phyloP scores from a whole-genome alignment of 2,797 vertebrate species.

The Limosa lapponica region DNA sequence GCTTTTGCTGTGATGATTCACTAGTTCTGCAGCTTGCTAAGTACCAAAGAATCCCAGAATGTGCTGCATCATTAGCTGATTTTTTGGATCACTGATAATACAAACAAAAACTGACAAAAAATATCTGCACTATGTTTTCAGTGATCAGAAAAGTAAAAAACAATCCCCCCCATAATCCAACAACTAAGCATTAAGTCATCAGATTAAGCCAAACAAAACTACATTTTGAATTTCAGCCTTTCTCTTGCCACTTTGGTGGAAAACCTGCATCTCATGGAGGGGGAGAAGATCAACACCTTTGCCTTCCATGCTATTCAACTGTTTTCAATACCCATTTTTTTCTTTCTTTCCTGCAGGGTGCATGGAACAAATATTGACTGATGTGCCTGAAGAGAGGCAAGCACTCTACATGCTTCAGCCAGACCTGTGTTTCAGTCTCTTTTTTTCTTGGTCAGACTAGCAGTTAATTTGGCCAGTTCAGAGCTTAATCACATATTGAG shows the following conservation, averaged over 20 bases:
- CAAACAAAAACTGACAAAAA: background rate
- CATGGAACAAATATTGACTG: background rate
- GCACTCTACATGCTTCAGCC: background rate
- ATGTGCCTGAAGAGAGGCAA: background rate
- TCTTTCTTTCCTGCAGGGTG: background rate
- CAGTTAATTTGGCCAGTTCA: background rate
- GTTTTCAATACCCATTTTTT: background rate
- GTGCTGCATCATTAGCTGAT: background rate
- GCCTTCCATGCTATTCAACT: background rate
- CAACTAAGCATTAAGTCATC: background rate
- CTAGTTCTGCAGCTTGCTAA: background rate
- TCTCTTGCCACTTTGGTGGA: background rate
- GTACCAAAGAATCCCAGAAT: background rate
- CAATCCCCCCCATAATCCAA: accelerated
- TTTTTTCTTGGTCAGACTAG: background rate
- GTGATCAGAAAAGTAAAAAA: background rate
- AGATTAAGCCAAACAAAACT: background rate
- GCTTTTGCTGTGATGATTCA: background rate
- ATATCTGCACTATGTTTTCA: background rate
- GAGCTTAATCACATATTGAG: background rate
- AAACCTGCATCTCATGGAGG: background rate
- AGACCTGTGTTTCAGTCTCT: background rate
- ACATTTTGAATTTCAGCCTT: background rate
- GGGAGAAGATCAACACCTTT: background rate
- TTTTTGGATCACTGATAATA: background rate